Evolutionary conservation across 2,797 vertebrate species (phyloP).

Genomic region (Chloroceryle amazona): DNA sequence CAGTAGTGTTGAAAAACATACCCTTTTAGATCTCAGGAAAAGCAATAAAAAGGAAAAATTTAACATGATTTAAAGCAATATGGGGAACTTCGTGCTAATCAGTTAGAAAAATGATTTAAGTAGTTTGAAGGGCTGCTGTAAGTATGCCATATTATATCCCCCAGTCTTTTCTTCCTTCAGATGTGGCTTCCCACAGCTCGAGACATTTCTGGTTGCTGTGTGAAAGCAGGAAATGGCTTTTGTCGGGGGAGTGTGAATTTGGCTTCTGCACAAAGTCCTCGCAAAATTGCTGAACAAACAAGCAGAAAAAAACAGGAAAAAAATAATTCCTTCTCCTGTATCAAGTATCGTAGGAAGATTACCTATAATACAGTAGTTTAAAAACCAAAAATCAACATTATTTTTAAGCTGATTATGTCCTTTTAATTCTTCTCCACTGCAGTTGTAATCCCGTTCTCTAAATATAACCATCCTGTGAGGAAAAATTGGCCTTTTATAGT

Average conservation of each 20-base stretch:
- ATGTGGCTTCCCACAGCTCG: conserved; percentile 69
- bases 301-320: conserved; percentile 10
- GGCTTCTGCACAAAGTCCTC: conserved; percentile 46
- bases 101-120: conserved; percentile 38
- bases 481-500: background rate
- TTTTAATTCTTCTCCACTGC: background rate
- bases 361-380: background rate
- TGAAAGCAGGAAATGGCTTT: conserved; percentile 71
- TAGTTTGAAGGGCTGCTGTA: conserved; percentile 44
- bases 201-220: conserved; percentile 40
- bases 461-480: background rate
- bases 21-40: background rate
- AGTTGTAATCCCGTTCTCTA: background rate
- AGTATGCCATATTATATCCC: background rate
- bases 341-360: background rate
- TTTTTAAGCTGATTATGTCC: background rate
- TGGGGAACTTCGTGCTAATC: conserved; percentile 36
- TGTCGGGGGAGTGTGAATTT: conserved; percentile 53
- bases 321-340: background rate
- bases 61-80: conserved; percentile 26
- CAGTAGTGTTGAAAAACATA: conserved; percentile 26
- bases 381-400: background rate
- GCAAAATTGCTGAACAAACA: conserved; percentile 40
- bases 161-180: conserved; percentile 28
- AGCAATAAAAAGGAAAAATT: background rate